Base-by-base conservation (phyloP, 2,888 invertebrate species). In the Cryptophagus acutangulus region DNA sequence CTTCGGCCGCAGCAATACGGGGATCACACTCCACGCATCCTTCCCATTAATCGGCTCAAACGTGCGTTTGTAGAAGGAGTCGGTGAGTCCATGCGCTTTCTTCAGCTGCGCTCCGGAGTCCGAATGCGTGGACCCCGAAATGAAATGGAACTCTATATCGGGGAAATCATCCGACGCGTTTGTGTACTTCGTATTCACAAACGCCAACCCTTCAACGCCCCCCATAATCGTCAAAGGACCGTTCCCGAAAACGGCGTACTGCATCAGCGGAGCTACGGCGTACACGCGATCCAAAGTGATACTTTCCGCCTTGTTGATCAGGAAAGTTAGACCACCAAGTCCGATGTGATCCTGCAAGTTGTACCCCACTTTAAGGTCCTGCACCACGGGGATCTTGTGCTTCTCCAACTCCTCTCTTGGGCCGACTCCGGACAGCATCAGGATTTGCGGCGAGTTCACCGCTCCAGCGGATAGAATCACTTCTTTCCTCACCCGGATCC, bases 351-450 rank as follows among this genome's bases (percentile, higher is more conserved):
- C 92, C 69, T 92, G 92, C 18, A 93, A 73, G 63, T 92, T 93
- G 45, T 83, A 74, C 0, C 93, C 93, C 0, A 93, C 92, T 52
- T 79, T 79, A 1, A 89, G 70, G 61, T 92, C 85, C 61, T 87
- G 82, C 35, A 91, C 78, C 0, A 89, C 71, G 0, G 88, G 87
- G 52, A 92, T 89, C 36, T 80, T 75, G 52, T 82, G 79, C 54
- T 82, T 79, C n/a, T 74, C 70, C 40, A 90, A 61, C 55, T 89
- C 82, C 13, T 79, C 78, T 36, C 77, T 74, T 0, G 87, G 87
- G 0, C 89, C 89, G 8, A 95, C 77, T 0, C 95, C 97, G 5
- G 92, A 92, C 1, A 97, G 67, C 91, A 96, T 91, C 25, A 97
- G 69, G 2, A 97, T 61, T 63, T 99, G 96, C 0, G 97, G 92